Conservation (phyloP, 2,797 vertebrate species). For the Astyanax mexicanus region DNA sequence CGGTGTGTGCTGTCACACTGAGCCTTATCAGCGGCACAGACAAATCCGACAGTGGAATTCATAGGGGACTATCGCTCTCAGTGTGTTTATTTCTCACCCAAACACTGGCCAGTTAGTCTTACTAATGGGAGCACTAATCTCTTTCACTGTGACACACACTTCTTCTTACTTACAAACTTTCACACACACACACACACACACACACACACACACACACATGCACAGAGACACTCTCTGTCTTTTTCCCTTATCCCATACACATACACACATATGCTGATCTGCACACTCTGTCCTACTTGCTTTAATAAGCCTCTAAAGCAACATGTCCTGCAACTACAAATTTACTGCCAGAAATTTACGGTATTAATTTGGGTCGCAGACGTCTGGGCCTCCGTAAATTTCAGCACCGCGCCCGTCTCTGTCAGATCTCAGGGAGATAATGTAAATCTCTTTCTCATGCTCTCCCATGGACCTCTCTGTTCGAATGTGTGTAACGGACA, state of each 20-base stretch:
- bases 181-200: conserved; percentile 26
- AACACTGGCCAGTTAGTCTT: conserved; percentile 77
- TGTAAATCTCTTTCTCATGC: conserved; percentile 12
- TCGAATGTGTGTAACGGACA: conserved; percentile 18
- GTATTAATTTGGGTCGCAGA: conserved; percentile 13
- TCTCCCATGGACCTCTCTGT: conserved; percentile 11
- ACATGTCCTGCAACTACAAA: conserved; percentile 18
- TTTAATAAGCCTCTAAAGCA: not conserved
- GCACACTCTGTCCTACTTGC: not conserved
- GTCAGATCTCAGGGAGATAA: conserved; percentile 37
- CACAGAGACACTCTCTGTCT: not conserved
- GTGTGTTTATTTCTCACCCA: conserved; percentile 77
- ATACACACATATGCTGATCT: not conserved
- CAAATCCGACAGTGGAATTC: conserved; percentile 66
- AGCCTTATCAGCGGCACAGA: conserved; percentile 66
- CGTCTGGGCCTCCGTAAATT: conserved; percentile 27
- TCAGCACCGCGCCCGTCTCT: conserved; percentile 7
- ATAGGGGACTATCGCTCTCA: conserved; percentile 66
- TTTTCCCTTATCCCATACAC: not conserved
- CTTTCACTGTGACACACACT: conserved; percentile 73
- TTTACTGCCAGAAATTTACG: conserved; percentile 26
- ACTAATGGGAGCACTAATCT: conserved; percentile 82
- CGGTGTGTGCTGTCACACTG: not conserved
- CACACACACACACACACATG: not conserved
- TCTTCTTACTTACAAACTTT: conserved; percentile 35